Base-by-base conservation (phyloP, 2,888 invertebrate genomes). In the Agonopterix arenella region DNA sequence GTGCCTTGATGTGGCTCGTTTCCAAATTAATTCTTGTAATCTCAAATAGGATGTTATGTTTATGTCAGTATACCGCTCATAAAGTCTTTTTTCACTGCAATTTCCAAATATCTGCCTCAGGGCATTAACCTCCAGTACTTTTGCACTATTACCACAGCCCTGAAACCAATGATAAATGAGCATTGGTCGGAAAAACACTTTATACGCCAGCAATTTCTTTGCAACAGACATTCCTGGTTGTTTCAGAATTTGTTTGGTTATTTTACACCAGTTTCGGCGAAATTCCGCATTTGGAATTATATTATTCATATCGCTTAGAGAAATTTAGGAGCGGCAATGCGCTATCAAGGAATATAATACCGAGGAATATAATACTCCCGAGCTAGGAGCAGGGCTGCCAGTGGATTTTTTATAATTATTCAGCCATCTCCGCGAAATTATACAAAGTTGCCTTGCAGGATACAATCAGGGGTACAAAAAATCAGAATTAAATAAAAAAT, bases 141-240 rank as follows among this genome's bases (percentile, higher is more conserved):
- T 70, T 4, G 73, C 28, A 4, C 62, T 49, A 11, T 44, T 4
- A 8, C 40, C 37, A 8, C 52, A 49, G 8, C 51, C 50, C 54
- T 62, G 54, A 50, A 66, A 73, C 79, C 77, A 80, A 7, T 64
- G 48, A 42, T 66, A 66, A 45, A 77, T 56, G 8, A 80, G 56
- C 37, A 79, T 51, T 10, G 80, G 80, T 51, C 79, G 67, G 41
- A 80, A 49, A 54, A 75, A 75, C 50, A 77, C 55, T 62, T 80
- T 80, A 40, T 80, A 80, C 0, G 70, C 68, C 0, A 79, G 57
- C 36, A 76, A 48, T 59, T 77, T 75, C 46, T 62, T 48, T 1
- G 66, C 58, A 41, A 56, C 13, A 0, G 40, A 57, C 61, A 68
- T 52, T 18, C 55, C 53, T 2, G 59, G 51, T 41, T 49, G 54